Evolutionary conservation across 2,113 vertebrate genomes (phyloP).

Genomic region (Lasiurus cinereus): DNA sequence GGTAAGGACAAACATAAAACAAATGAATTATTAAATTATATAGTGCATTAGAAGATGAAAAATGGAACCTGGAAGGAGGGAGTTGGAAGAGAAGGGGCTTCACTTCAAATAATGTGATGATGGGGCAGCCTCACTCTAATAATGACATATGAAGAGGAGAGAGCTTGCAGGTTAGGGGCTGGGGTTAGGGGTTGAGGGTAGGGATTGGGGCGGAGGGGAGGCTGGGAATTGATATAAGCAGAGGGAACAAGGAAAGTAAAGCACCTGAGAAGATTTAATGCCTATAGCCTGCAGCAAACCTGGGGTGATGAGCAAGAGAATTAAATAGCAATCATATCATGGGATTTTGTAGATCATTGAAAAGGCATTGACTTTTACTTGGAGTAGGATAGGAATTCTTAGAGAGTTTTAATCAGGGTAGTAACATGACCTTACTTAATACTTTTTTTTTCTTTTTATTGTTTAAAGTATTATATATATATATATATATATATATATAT

Average conservation of each 20-base stretch:
- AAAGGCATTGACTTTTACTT: neutral
- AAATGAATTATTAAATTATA: constrained; percentile 9
- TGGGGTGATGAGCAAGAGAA: neutral
- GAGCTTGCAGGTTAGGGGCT: neutral
- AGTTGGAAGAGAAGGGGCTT: neutral
- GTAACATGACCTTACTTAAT: constrained; percentile 29
- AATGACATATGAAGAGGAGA: neutral
- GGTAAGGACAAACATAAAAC: constrained; percentile 1
- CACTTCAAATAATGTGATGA: neutral
- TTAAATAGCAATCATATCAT: neutral
- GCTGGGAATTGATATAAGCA: neutral
- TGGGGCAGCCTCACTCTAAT: neutral
- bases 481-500: too few species aligned
- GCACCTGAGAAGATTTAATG: neutral
- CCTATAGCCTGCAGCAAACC: neutral
- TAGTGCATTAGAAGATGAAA: neutral
- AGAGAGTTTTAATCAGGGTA: neutral
- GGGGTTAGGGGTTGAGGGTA: neutral
- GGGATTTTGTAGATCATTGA: neutral
- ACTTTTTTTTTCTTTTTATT: neutral
- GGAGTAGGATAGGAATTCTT: neutral
- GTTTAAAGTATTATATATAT: too few species aligned
- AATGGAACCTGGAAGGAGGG: neutral
- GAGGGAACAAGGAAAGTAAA: neutral
- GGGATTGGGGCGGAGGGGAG: too few species aligned